A percentile compares a stretch with the other conserved stretches of the same genome.
These are phyloP conservation scores for Autographa pulchrina DNA, from an alignment of 2,888 invertebrate species.

Conservation along the genomic window DNA sequence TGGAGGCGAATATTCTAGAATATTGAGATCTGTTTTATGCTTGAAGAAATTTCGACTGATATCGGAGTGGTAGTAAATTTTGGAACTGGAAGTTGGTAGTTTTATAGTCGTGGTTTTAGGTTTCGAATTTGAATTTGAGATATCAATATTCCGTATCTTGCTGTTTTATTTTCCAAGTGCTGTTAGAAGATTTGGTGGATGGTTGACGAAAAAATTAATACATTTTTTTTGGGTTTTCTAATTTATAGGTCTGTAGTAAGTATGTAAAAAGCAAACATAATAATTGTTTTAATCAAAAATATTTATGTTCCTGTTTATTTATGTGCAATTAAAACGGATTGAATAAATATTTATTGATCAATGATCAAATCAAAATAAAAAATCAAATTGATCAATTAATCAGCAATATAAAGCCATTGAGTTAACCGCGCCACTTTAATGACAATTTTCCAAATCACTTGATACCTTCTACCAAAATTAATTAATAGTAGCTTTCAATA, in stretches of 20 bases:
- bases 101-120: background rate
- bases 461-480: slow-evolving; percentile 12
- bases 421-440: background rate
- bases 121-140: background rate
- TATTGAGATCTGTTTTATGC: background rate
- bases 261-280: too few species aligned
- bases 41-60: background rate
- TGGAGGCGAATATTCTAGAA: background rate
- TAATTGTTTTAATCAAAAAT: too few species aligned
- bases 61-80: background rate
- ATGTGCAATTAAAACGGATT: background rate
- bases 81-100: background rate
- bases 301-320: too few species aligned
- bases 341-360: background rate
- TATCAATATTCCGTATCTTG: background rate
- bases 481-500: slow-evolving; percentile 15
- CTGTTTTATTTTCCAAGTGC: background rate
- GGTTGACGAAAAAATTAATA: too few species aligned
- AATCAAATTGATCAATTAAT: too few species aligned
- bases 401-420: background rate
- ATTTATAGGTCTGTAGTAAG: too few species aligned
- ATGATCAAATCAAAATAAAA: too few species aligned
- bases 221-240: too few species aligned
- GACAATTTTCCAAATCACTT: slow-evolving; percentile 13
- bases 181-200: background rate